Evolutionary conservation across 2,113 vertebrate genomes (phyloP), one percentile per base, ranked within the genome.

Genomic region (Misgurnus mizolepis): DNA sequence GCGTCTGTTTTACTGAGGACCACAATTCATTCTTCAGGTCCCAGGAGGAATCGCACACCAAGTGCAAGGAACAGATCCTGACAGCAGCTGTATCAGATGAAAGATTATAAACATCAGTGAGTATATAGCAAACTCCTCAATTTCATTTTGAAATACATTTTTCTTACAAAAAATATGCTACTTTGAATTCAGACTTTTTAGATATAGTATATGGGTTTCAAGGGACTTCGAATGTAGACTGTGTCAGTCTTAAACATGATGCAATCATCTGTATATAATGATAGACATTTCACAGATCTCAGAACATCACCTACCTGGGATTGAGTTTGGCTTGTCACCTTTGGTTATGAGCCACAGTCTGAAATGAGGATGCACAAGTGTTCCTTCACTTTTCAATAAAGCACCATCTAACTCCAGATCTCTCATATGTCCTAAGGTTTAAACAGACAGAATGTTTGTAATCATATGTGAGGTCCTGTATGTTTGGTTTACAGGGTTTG

Each of bases 281-380:
- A 22, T 7, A 45, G 27, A 34, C 27, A 34, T 50, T 50, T 50
- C 11, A 50, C 49, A 50, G 53, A 1, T 15, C 4, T 4, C 53
- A 27, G 43, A 50, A 5, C 3, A 7, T 50, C 8, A 41, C 55
- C n/a, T 85, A 96, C 96, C 94, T 90, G 94, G 95, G 73, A 96
- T 76, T 5, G 88, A 88, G 40, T 27, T 7, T 1, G 74, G 62
- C 5, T 79, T 72, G 4, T 90, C 58, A 41, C 87, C 90, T 66
- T 89, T 67, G 5, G 89, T 90, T 75, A 93, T 89, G 72, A 96
- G 90, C 94, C 95, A 96, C 60, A 96, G 78, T 18, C 89, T 89
- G 81, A 95, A 95, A 64, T 88, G 58, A 4, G 86, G 87, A 60
- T 94, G 91, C 50, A 85, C 77, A 65, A 65, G 61, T 40, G 4